A percentile compares a stretch with the other conserved stretches of the same genome.
Evolutionary conservation across 2,888 invertebrate genomes (phyloP).

Genomic region (Melanostoma mellinum): DNA sequence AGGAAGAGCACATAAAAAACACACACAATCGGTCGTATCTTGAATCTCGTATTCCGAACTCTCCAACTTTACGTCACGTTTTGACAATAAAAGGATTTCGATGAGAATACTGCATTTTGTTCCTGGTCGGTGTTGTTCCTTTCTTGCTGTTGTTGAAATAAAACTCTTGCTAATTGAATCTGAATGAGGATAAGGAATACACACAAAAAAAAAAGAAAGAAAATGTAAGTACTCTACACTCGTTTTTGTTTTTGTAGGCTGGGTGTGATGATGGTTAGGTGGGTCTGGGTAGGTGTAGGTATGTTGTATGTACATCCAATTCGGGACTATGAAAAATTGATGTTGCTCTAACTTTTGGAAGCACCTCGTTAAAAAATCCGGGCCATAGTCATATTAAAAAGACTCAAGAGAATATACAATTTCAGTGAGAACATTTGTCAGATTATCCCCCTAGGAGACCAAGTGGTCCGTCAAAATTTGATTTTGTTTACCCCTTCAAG

Average conservation of each 20-base stretch:
- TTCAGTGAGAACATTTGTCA: background rate
- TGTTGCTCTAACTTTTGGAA: background rate
- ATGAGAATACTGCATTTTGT: slow-evolving; percentile 43
- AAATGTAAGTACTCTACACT: slow-evolving; percentile 24
- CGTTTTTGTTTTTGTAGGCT: background rate
- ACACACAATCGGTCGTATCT: slow-evolving; percentile 16
- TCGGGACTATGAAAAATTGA: background rate
- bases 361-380: slow-evolving; percentile 32
- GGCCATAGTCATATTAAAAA: slow-evolving; percentile 21
- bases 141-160: slow-evolving; percentile 21
- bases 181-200: slow-evolving; percentile 45
- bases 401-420: slow-evolving; percentile 24
- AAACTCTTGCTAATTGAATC: slow-evolving; percentile 64
- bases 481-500: slow-evolving; percentile 30
- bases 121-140: background rate
- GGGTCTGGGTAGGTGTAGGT: too few relatives aligned
- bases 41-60: slow-evolving; percentile 8
- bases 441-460: slow-evolving; percentile 4
- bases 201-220: slow-evolving; percentile 23
- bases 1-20: slow-evolving; percentile 33
- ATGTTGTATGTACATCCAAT: too few relatives aligned
- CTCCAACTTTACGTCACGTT: slow-evolving; percentile 58
- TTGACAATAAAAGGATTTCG: slow-evolving; percentile 67
- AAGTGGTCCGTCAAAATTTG: slow-evolving; percentile 9
- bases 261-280: too few relatives aligned